Base-by-base conservation (phyloP, 1,140 invertebrate genomes). In the Scaptodrosophila lebanonensis region DNA sequence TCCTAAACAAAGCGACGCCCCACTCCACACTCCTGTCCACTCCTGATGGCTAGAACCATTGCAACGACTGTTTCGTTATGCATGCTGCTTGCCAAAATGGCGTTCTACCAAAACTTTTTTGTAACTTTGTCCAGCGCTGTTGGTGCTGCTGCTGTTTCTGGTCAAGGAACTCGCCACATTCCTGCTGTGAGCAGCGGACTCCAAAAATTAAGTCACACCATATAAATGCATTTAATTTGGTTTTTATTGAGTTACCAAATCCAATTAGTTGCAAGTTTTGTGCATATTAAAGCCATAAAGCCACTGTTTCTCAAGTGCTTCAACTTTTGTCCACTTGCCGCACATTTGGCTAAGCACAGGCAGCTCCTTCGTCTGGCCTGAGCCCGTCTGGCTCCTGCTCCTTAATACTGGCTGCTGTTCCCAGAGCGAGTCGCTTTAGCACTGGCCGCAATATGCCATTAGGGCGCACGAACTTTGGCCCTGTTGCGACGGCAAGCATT, bases 241-340 rank as follows among this genome's bases (percentile, higher is more conserved):
- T 70, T 82, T 79, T 79, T 75, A 82, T 79, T 79, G 66, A 75
- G 75, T 82, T 69, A 50, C 49, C 53, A 67, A 79, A 79, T 79
- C 76, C 75, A 82, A 82, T 79, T 79, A 79, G 75, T 66, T 44
- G 76, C 54, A 61, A 38, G 45, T 66, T 68, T 82, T 82, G 32
- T 20, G 15, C 25, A 42, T 18, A 56, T 42, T 56, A 53, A 40
- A 40, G 32, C 3, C 49, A 20, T 15, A 39, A 25, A 45, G n/a
- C 51, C 30, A 44, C 40, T 35, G 15, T 22, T 13, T 5, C 32
- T 11, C 3, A 33, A 33, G 3, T 25, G 22, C 22, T 25, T 25
- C 22, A 25, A 25, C 22, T 25, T 25, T 25, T n/a, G n/a, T n/a
- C n/a, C n/a, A n/a, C n/a, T n/a, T n/a, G n/a, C n/a, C n/a, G n/a